Conservation (phyloP, 2,113 vertebrate species). For the Catharus bicknelli region DNA sequence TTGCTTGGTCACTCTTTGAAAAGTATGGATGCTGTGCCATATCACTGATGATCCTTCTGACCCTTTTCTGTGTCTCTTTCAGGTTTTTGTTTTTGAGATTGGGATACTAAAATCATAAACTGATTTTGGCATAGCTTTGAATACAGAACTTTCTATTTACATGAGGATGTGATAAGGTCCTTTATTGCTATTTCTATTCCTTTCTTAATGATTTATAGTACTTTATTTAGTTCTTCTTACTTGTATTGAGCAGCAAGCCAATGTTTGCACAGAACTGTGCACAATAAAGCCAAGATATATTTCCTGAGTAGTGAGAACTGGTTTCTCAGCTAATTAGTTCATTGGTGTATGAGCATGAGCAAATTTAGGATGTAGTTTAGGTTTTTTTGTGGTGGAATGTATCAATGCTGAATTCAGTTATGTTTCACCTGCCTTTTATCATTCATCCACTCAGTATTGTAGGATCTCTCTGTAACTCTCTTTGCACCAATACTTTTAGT, state of each 20-base stretch:
- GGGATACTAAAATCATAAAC: not conserved
- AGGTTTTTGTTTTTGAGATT: not conserved
- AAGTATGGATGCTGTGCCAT: not conserved
- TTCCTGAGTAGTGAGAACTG: not conserved
- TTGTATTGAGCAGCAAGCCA: not conserved
- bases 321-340: not conserved
- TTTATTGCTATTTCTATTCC: not conserved
- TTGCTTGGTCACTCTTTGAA: not conserved
- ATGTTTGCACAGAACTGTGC: not conserved
- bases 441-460: not conserved
- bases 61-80: not conserved
- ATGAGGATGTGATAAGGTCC: not conserved
- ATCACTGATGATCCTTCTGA: not conserved
- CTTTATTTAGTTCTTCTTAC: not conserved
- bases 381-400: not conserved
- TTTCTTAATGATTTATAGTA: not conserved
- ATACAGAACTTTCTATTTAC: not conserved
- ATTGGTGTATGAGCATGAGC: not conserved
- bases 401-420: not conserved
- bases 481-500: not conserved
- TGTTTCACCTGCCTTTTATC: not conserved
- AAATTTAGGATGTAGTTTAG: not conserved
- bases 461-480: not conserved
- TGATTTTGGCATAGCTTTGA: not conserved
- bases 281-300: not conserved